A percentile compares a stretch with the other conserved stretches of the same genome.
These are phyloP conservation scores for Holocentrus rufus DNA, from an alignment of 2,797 vertebrate genomes.

Conservation along the genomic window DNA sequence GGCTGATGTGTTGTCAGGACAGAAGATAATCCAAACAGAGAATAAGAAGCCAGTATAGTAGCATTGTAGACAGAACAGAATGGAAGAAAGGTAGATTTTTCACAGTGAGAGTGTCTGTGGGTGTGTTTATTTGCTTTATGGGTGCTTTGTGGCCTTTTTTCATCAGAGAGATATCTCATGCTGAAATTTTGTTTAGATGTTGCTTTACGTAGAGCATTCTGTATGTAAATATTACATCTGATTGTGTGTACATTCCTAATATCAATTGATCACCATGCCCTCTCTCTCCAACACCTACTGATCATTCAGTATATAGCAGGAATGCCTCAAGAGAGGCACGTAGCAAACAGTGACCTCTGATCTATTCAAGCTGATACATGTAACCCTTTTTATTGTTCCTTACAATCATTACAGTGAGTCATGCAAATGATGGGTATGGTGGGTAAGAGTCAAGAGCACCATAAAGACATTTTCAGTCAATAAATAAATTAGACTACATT, in stretches of 20 bases:
- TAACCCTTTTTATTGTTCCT: constrained; percentile 62
- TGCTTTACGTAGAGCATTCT: constrained; percentile 10
- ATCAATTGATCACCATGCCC: constrained; percentile 28
- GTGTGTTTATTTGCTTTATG: constrained; percentile 47
- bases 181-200: constrained; percentile 63
- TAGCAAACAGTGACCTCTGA: constrained; percentile 31
- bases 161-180: constrained; percentile 27
- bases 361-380: constrained; percentile 58
- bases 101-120: constrained; percentile 34
- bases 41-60: constrained; percentile 47
- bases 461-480: constrained; percentile 19
- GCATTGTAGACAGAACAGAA: constrained; percentile 46
- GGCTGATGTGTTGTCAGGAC: constrained; percentile 2
- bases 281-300: constrained; percentile 38
- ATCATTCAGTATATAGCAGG: constrained; percentile 15
- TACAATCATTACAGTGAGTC: constrained; percentile 52
- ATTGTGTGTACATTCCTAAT: constrained; percentile 64
- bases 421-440: constrained; percentile 18
- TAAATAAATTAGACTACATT: background rate
- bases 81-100: constrained; percentile 29
- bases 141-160: constrained; percentile 63
- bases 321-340: constrained; percentile 24
- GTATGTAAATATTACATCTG: constrained; percentile 21
- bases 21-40: constrained; percentile 26
- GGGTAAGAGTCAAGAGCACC: constrained; percentile 22